Evolutionary conservation across 2,797 vertebrate genomes (phyloP), one percentile per base, ranked within the genome.

Genomic region (Scolopax bukidnonensis): DNA sequence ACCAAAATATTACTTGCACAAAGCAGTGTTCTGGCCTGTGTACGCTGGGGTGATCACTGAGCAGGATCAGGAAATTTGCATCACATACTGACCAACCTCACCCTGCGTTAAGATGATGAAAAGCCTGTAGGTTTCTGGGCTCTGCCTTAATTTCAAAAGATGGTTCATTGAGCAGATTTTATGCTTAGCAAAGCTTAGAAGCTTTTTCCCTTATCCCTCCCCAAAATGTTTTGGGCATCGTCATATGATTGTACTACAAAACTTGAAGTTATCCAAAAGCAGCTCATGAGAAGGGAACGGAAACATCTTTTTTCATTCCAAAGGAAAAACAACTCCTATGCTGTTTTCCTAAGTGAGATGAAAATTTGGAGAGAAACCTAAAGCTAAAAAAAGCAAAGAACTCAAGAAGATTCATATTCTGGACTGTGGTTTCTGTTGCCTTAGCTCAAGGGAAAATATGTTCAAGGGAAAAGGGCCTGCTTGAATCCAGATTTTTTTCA

Each of bases 371-470:
- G 74, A 84, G 75, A 95, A 90, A 87, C 51, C 64, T 89, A 87
- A 94, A 90, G 78, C 91, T 94, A 92, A 93, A 97, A 97, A 96
- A 91, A 93, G 95, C 86, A 78, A 92, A 87, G 95, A 88, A 91
- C 57, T 94, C 59, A 50, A 75, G 59, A 95, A 95, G 69, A 96
- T 96, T 95, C 89, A 80, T 95, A 84, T 87, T 96, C 82, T 93
- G 96, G 74, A 82, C 87, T 95, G 95, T 74, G 83, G 95, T 88
- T 96, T 91, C 87, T 95, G 67, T 69, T 94, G 89, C 77, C 28
- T 84, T 82, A 89, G 90, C 93, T 96, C 86, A 91, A 94, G 90
- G 71, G 91, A 96, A 96, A 97, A 95, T 70, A 90, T 85, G 51
- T 88, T 94, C 94, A 93, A 87, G 92, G 87, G 95, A 97, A 95